Evolutionary conservation across 2,888 invertebrate genomes (phyloP), one percentile per base, ranked within the genome.

Genomic region (Linyphia triangularis): DNA sequence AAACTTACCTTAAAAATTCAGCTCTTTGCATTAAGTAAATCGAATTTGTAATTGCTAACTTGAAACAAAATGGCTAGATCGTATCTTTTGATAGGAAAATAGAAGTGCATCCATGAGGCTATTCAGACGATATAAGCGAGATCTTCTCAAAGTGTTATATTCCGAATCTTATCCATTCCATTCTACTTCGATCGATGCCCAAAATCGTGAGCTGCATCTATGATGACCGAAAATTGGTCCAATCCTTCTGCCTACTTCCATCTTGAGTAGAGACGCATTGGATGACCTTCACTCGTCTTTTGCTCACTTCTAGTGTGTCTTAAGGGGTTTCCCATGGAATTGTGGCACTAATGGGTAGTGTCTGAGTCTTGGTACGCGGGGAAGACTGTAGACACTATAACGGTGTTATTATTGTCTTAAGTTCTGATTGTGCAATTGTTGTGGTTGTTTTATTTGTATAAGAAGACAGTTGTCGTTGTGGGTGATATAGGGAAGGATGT

Each of bases 181-280:
- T 33, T 61, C 77, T 13, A 22, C 4, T n/a, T 16, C 43, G 67
- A 79, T 79, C 78, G 78, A 79, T 79, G 78, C 1, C 26, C 9
- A 13, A 30, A 51, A 30, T 65, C 78, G 78, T 79, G 78, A 67
- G 63, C 30, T 43, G 78, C 51, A 67, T 79, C 28, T 51, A 13
- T 22, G 16, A 67, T 67, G 13, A 37, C 16, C 37, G 33, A 59
- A 51, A n/a, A 51, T 51, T 24, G 65, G 61, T 72, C 72, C 72
- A 82, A 82, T 82, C 82, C 72, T 82, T 82, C 63, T 61, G 9
- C 63, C 82, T 40, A 70, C 72, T 57, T 22, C 61, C 61, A 61
- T 61, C 24, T 26, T 26, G 61, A 7, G 16, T 16, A 13, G 13
- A 9, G 10, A 26, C 22, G 30, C 75, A 61, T 24, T 72, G 72